Conservation (phyloP, 2,797 vertebrate genomes). For the Acestrorhynchus altus region DNA sequence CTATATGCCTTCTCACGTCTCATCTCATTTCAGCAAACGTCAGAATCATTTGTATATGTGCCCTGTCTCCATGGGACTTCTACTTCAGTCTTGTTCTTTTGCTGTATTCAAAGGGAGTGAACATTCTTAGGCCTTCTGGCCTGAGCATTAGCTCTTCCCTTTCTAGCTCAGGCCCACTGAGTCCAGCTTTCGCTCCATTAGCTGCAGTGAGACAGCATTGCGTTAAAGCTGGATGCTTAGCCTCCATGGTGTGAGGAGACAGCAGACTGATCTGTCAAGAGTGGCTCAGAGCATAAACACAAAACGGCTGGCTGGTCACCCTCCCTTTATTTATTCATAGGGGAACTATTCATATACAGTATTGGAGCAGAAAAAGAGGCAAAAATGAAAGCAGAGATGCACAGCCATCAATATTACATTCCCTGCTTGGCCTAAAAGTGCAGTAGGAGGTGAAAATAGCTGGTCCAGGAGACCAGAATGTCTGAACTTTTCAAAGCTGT, state of each 20-base stretch:
- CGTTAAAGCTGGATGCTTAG: background rate
- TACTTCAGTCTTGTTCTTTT: background rate
- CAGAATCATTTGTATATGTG: background rate
- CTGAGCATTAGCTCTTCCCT: background rate
- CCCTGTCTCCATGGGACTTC: background rate
- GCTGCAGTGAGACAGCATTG: background rate
- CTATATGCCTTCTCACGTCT: background rate
- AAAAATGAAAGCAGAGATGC: background rate
- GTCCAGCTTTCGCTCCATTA: background rate
- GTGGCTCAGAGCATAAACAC: background rate
- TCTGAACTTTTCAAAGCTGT: background rate
- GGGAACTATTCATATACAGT: slow-evolving; percentile 4
- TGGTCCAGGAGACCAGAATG: background rate
- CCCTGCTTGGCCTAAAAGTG: slow-evolving; percentile 1
- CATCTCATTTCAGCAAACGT: slow-evolving; percentile 13
- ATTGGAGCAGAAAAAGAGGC: background rate
- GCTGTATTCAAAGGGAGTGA: background rate
- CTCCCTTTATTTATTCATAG: slow-evolving; percentile 37
- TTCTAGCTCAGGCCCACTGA: background rate
- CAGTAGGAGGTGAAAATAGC: background rate
- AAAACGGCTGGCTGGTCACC: background rate
- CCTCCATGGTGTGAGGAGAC: background rate
- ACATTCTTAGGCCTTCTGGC: background rate
- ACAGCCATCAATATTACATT: slow-evolving; percentile 9
- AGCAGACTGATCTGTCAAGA: background rate